Evolutionary conservation across 2,113 vertebrate species (phyloP).

Genomic region (Anser brachyrhynchus): DNA sequence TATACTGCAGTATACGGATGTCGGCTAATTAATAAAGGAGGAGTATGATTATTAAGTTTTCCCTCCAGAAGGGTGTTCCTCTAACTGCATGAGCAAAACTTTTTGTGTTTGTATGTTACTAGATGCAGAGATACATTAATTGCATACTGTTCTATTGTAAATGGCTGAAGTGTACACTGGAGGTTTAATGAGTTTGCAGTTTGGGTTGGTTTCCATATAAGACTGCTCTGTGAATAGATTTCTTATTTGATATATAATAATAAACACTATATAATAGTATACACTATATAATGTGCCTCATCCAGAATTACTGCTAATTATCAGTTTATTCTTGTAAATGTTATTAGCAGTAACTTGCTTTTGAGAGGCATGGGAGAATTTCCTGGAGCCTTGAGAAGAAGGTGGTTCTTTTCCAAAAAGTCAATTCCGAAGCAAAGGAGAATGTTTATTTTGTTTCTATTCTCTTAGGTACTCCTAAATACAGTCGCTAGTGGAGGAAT

Average conservation of each 20-base stretch:
- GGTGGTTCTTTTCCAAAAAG: background rate
- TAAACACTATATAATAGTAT: no score
- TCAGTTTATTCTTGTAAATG: background rate
- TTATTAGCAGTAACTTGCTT: background rate
- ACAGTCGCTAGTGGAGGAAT: background rate
- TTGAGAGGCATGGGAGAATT: background rate
- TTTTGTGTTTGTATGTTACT: background rate
- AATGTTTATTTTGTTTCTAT: background rate
- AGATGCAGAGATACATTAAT: background rate
- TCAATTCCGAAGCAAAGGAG: background rate
- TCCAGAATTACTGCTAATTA: background rate
- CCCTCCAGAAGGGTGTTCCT: background rate
- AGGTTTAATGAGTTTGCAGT: background rate
- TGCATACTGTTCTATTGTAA: background rate
- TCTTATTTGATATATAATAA: background rate
- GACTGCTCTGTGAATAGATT: background rate
- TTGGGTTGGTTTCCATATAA: background rate
- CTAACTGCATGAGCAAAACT: background rate
- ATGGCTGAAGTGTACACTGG: background rate
- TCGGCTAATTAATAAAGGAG: background rate
- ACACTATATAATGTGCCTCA: background rate
- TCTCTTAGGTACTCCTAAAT: background rate
- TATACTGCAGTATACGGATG: background rate
- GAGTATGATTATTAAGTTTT: background rate
- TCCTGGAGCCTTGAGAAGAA: background rate